A percentile compares a stretch with the other conserved stretches of the same genome.
Conservation (phyloP, 2,113 vertebrate genomes). For the Silurus meridionalis region DNA sequence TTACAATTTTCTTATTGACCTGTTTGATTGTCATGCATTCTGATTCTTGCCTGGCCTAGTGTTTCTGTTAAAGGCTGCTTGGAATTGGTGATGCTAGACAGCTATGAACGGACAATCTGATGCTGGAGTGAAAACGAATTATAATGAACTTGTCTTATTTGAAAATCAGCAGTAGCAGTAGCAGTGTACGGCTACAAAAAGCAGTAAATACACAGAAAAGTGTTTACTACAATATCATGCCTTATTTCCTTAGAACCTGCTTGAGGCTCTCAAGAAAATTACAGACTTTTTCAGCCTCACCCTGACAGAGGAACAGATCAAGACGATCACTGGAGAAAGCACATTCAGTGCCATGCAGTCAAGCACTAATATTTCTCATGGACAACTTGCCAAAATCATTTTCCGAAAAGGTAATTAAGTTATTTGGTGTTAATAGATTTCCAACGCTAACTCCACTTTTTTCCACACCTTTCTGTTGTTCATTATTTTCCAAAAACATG, state of each 20-base stretch:
- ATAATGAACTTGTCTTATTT: neutral
- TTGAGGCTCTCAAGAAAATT: slow-evolving; percentile 39
- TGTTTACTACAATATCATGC: neutral
- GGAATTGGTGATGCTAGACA: too few relatives aligned
- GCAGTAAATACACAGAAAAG: too few relatives aligned
- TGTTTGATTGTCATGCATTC: too few relatives aligned
- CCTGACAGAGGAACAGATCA: slow-evolving; percentile 52
- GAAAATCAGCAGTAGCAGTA: neutral
- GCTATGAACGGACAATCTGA: neutral
- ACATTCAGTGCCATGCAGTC: slow-evolving; percentile 58
- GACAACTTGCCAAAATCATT: slow-evolving; percentile 19
- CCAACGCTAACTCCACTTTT: neutral
- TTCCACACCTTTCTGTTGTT: neutral
- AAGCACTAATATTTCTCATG: slow-evolving; percentile 39
- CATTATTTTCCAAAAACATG: neutral
- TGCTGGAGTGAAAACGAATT: neutral
- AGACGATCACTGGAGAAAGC: slow-evolving; percentile 42
- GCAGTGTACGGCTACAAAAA: too few relatives aligned
- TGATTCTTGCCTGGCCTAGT: too few relatives aligned
- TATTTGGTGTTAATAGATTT: too few relatives aligned
- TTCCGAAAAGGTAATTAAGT: slow-evolving; percentile 51
- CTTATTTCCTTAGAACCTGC: slow-evolving; percentile 42
- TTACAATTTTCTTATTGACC: too few relatives aligned
- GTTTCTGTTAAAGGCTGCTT: too few relatives aligned
- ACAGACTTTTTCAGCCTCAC: slow-evolving; percentile 48